Evolutionary conservation across 2,888 invertebrate genomes (phyloP).

Genomic region (Mythimna lalbum): DNA sequence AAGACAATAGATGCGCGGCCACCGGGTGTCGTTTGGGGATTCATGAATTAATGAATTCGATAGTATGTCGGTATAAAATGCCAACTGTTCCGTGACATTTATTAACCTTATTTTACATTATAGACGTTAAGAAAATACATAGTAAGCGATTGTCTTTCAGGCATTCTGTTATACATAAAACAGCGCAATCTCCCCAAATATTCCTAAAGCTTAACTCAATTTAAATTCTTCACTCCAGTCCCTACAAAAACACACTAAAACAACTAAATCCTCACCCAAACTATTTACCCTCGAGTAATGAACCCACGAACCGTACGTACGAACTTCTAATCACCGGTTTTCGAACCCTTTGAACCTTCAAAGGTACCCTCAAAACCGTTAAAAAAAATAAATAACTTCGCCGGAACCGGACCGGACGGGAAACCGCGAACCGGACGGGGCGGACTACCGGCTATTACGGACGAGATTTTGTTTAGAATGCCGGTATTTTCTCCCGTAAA

Average conservation of each 20-base stretch:
- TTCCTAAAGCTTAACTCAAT: conserved; percentile 3
- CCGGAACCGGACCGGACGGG: conserved; percentile 17
- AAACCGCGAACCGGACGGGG: conserved; percentile 30
- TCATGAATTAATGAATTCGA: no score
- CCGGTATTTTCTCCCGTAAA: conserved; percentile 27
- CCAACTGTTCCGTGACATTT: no score
- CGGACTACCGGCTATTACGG: conserved; percentile 20
- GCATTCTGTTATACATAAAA: neutral
- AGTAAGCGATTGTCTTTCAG: no score
- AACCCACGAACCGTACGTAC: conserved; percentile 15
- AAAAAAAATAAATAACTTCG: conserved; percentile 46
- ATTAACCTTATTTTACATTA: no score
- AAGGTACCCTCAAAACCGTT: conserved; percentile 12
- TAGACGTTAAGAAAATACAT: no score
- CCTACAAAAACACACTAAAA: neutral
- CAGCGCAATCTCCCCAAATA: neutral
- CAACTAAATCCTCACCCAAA: conserved; percentile 11
- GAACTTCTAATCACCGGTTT: conserved; percentile 40
- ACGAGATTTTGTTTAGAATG: conserved; percentile 46
- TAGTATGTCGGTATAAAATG: no score
- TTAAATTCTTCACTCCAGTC: neutral
- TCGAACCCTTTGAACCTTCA: conserved; percentile 40
- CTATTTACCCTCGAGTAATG: conserved; percentile 39
- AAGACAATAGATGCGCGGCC: no score
- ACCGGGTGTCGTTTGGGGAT: no score